Percentiles rank a stretch among this genome's conserved stretches.
phyloP scores from a whole-genome alignment of 2,797 vertebrate genomes.

The Pogonophryne albipinna region DNA sequence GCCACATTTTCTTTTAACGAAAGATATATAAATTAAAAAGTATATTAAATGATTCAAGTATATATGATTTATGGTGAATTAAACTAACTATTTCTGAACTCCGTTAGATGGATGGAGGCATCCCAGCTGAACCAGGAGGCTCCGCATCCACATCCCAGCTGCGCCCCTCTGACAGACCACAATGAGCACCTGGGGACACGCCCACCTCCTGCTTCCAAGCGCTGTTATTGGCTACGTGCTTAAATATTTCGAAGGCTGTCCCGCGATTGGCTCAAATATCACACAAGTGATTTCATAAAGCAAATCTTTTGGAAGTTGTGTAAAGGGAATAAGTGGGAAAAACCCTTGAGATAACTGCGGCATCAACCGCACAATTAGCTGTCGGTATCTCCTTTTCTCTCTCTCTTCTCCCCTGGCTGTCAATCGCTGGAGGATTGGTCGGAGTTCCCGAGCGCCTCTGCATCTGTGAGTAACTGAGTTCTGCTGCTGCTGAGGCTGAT shows the following conservation, averaged over 20 bases:
- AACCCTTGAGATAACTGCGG: constrained; percentile 72
- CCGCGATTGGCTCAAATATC: constrained; percentile 74
- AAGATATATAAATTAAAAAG: background rate
- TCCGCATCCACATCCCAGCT: constrained; percentile 47
- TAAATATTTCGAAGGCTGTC: constrained; percentile 67
- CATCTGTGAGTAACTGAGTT: constrained; percentile 80
- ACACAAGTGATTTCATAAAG: constrained; percentile 83
- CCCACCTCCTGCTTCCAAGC: constrained; percentile 45
- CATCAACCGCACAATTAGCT: constrained; percentile 47
- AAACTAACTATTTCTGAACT: background rate
- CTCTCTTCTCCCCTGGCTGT: constrained; percentile 22
- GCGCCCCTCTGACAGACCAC: constrained; percentile 27
- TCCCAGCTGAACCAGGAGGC: too few species aligned
- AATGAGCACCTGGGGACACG: constrained; percentile 66
- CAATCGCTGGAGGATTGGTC: constrained; percentile 63
- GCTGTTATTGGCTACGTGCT: constrained; percentile 69
- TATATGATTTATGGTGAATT: background rate
- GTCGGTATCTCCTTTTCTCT: constrained; percentile 7
- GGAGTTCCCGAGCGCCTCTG: constrained; percentile 61
- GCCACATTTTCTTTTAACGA: too few species aligned
- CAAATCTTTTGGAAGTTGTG: constrained; percentile 84
- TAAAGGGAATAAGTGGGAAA: constrained; percentile 77
- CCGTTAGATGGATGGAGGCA: background rate
- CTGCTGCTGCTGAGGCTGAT: constrained; percentile 16
- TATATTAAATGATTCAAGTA: background rate